Base-by-base conservation (phyloP, 2,888 invertebrate genomes). In the Pollenia labialis region DNA sequence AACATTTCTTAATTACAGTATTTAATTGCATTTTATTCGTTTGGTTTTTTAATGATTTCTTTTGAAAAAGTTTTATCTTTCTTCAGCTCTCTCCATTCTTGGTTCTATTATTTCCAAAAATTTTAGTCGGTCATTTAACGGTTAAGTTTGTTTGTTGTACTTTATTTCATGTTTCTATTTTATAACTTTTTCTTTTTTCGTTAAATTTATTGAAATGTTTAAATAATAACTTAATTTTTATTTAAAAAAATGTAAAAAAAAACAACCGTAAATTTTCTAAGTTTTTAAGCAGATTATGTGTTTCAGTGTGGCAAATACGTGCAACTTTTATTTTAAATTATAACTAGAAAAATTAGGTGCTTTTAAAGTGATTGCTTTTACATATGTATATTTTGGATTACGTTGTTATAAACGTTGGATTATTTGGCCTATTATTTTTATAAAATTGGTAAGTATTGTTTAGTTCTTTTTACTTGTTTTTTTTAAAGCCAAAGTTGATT, bases 61-160 rank as follows among this genome's bases (percentile, higher is more conserved):
- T 68, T n/a, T 69, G 40, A 16, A 9, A 18, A 68, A 58, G 23
- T 72, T 56, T 71, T 44, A 66, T 66, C 23, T 42, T 50, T 52
- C 76, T 40, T 4, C 54, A 42, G 54, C 42, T 48, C 11, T 14
- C n/a, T 52, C 48, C 14, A 72, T 18, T 74, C 40, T 75, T 32
- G 50, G 14, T 44, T 46, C 32, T 60, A 48, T 54, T 23, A 46
- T 16, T 50, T 50, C 64, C 48, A 64, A 84, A 77, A 54, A 68
- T 56, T 18, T 77, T 46, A 81, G 56, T 81, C 81, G 87, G 87
- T 74, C 87, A 84, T 60, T 77, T 76, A 86, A 86, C 86, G 83
- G 86, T 83, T 69, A 54, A 40, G 16, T 50, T 46, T 62, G 42
- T 54, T 50, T 50, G 68, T 46, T 48, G 32, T 32, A 6, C 32